Evolutionary conservation across 1,140 invertebrate genomes (phyloP), one percentile per base, ranked within the genome.

Genomic region (Pogonognathellus flavescens): DNA sequence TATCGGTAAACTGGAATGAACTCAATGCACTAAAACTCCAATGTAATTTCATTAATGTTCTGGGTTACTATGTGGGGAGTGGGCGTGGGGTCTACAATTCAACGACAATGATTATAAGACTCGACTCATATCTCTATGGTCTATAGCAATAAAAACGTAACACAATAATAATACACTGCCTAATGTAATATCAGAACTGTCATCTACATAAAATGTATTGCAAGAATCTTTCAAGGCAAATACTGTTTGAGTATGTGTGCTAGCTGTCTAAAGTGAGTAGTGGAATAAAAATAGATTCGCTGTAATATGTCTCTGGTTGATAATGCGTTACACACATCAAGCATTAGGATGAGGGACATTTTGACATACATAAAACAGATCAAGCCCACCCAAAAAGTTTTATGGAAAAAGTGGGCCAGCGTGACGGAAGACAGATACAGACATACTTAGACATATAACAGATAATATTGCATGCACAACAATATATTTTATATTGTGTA

Each of bases 381-480:
- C n/a, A 50, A 76, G 70, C 41, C 70, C 31, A 76, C 70, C 70
- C 70, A 76, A 49, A 57, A 76, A 76, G 7, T 76, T 50, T 76
- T 76, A 14, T n/a, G 49, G 31, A 16, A 49, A n/a, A 76, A 76
- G 25, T 41, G 25, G 70, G 70, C 25, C 70, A 76, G 31, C 62
- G 62, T 66, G 62, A 66, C 62, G 62, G 62, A 66, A 66, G 62
- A 66, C 62, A 66, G 62, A 66, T 66, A 76, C 70, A 41, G 70
- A 50, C 53, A 10, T 57, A 57, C 53, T 4, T 9, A 14, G 9
- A 57, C 53, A 57, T 9, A 57, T 13, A 2, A 57, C 11, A 57
- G 2, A 57, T 57, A 5, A 41, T 41, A 41, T 41, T 3, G 31
- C 31, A 41, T 41, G 31, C 53, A 57, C 53, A 57, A 57, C 18